Percentiles rank a stretch among this genome's conserved stretches.
These are phyloP conservation scores for Bursaphelenchus mucronatus DNA, from an alignment of 1,140 invertebrate species.

Conservation along the genomic window DNA sequence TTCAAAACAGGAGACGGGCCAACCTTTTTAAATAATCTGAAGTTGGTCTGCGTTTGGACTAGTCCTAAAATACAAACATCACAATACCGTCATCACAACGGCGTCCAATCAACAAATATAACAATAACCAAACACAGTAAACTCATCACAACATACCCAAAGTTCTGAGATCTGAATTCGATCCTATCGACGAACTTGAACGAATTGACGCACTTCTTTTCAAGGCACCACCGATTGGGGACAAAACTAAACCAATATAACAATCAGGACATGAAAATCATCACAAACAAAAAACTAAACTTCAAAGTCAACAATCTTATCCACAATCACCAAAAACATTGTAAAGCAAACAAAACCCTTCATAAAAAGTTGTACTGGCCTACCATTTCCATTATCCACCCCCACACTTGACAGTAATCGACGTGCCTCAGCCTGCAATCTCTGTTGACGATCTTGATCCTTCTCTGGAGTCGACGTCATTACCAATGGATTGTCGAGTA, in stretches of 20 bases:
- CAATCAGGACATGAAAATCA: too few species aligned
- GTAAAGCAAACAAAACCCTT: neutral
- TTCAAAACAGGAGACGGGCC: slow-evolving; percentile 34
- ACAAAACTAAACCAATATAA: too few species aligned
- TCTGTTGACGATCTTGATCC: neutral
- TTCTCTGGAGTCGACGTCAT: neutral
- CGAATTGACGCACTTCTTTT: slow-evolving; percentile 14
- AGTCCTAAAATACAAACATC: slow-evolving; percentile 19
- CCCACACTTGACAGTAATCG: neutral
- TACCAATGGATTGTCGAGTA: neutral
- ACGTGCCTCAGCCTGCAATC: neutral
- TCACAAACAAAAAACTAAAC: too few species aligned
- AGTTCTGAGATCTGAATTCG: slow-evolving; percentile 31
- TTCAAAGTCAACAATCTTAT: slow-evolving; percentile 2
- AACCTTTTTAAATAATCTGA: slow-evolving; percentile 30
- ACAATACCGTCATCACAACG: neutral
- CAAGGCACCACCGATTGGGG: neutral
- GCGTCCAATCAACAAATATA: too few species aligned
- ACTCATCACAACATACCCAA: slow-evolving; percentile 23
- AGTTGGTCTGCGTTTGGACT: slow-evolving; percentile 23
- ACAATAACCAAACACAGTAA: slow-evolving; percentile 3
- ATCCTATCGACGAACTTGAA: slow-evolving; percentile 24
- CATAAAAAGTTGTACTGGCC: neutral
- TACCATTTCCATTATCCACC: neutral
- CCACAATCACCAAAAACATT: neutral